Conservation (phyloP, 2,797 vertebrate species). For the Pygocentrus nattereri region DNA sequence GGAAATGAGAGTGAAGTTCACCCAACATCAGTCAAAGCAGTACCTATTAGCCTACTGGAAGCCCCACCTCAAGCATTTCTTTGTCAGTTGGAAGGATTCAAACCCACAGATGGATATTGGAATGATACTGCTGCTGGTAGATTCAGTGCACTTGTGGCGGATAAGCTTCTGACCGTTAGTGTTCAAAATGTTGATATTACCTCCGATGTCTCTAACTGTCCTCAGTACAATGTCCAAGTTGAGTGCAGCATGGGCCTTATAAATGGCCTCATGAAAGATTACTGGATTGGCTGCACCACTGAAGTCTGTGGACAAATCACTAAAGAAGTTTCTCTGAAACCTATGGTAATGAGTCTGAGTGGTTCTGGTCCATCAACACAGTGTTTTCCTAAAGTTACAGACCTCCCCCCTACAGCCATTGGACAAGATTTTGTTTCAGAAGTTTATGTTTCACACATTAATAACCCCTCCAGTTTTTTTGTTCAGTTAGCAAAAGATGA, state of each 20-base stretch:
- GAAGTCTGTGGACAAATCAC: neutral
- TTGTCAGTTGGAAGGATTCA: conserved; percentile 85
- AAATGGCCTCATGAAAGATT: conserved; percentile 76
- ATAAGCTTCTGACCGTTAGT: conserved; percentile 78
- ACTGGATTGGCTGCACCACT: conserved; percentile 54
- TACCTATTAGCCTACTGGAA: conserved; percentile 71
- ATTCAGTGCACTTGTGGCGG: conserved; percentile 79
- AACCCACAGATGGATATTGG: conserved; percentile 77
- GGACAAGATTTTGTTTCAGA: conserved; percentile 70
- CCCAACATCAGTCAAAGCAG: conserved; percentile 65
- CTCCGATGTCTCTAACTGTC: conserved; percentile 55
- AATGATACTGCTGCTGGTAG: conserved; percentile 73
- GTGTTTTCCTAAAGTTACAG: conserved; percentile 60
- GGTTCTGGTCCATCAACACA: neutral
- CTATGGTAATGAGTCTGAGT: neutral
- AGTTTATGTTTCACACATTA: conserved; percentile 81
- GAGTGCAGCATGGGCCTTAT: conserved; percentile 70
- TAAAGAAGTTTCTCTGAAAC: neutral
- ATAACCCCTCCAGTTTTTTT: conserved; percentile 78
- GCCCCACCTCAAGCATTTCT: conserved; percentile 84
- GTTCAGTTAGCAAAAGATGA: conserved; percentile 80
- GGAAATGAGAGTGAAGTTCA: conserved; percentile 75
- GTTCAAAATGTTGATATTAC: conserved; percentile 64
- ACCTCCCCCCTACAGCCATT: conserved; percentile 70
- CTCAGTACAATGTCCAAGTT: conserved; percentile 73